A percentile compares a stretch with the other conserved stretches of the same genome.
Evolutionary conservation across 2,113 vertebrate genomes (phyloP).

Genomic region (Sclerurus mexicanus): DNA sequence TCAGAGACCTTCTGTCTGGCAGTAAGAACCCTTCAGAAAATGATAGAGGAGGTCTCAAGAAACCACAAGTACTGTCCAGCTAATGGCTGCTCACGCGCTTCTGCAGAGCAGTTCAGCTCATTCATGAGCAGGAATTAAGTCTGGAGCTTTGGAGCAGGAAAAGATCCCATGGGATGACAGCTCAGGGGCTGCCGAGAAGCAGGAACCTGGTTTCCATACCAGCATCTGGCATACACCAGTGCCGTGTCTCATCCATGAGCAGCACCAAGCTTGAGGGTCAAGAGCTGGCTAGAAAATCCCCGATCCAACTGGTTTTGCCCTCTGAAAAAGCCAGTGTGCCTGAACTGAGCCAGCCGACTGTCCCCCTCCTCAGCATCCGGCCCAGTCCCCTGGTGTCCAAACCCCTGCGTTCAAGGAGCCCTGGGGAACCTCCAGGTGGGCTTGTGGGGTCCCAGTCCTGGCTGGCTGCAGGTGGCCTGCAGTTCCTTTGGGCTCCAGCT

Average conservation of each 20-base stretch:
- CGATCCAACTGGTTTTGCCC: background rate
- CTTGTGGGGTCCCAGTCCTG: accelerated
- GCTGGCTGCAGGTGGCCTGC: background rate
- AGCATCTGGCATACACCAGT: background rate
- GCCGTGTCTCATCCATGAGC: accelerated
- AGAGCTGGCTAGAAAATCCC: background rate
- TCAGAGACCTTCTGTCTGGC: background rate
- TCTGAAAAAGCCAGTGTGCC: background rate
- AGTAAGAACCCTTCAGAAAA: background rate
- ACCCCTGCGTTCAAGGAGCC: accelerated
- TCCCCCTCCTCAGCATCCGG: background rate
- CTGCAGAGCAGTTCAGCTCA: background rate
- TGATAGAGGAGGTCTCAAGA: background rate
- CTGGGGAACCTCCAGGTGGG: background rate
- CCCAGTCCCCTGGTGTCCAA: background rate
- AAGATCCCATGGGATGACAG: accelerated
- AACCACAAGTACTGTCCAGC: background rate
- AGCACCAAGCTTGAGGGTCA: background rate
- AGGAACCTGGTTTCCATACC: background rate
- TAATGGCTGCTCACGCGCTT: background rate
- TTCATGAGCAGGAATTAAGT: background rate
- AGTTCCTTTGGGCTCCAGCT: background rate
- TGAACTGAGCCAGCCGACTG: background rate
- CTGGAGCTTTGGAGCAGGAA: background rate
- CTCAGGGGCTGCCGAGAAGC: background rate